phyloP scores from a whole-genome alignment of 2,113 vertebrate species.

The human (Homo sapiens) region DNA sequence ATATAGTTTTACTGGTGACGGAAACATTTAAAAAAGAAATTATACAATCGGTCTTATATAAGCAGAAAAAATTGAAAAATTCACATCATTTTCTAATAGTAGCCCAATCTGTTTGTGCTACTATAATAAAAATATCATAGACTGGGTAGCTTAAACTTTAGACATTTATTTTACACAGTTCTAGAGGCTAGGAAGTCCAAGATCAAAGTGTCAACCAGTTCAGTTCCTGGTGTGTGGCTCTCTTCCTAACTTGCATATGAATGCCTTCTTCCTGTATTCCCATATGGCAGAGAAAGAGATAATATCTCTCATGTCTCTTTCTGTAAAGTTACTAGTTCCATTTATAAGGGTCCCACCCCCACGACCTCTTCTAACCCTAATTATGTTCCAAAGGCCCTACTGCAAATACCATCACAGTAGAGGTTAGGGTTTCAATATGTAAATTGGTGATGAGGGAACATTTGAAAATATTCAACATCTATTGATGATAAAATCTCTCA shows the following conservation, averaged over 20 bases:
- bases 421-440: not conserved
- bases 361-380: not conserved
- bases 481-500: not conserved
- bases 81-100: too few relatives aligned
- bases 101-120: not conserved
- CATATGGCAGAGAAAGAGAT: not conserved
- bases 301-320: not conserved
- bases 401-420: not conserved
- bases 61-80: too few relatives aligned
- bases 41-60: too few relatives aligned
- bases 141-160: not conserved
- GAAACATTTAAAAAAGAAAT: conserved; percentile 28
- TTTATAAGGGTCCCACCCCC: not conserved
- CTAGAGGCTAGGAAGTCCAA: not conserved
- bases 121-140: not conserved
- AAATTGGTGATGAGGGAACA: not conserved
- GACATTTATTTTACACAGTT: not conserved
- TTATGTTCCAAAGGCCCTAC: not conserved
- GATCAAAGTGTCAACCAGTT: not conserved
- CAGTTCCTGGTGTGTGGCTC: not conserved
- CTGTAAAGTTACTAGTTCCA: not conserved
- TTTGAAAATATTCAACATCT: not conserved
- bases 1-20: not conserved
- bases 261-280: not conserved
- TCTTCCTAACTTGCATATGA: not conserved